Evolutionary conservation across 2,113 vertebrate genomes (phyloP), one percentile per base, ranked within the genome.

Genomic region (Meleagris gallopavo): DNA sequence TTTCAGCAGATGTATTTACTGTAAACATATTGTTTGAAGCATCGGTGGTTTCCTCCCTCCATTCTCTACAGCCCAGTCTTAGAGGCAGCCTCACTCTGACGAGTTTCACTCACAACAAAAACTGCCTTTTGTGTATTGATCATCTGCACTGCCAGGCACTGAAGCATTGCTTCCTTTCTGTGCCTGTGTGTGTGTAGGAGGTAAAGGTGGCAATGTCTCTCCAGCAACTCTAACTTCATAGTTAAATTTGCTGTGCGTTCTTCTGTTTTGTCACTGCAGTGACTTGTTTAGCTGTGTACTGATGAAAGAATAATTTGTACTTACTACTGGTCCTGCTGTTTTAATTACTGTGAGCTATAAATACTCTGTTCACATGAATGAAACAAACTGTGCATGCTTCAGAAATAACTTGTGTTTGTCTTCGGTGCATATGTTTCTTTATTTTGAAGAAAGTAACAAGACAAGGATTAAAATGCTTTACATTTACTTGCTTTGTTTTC

Each of bases 291-390:
- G 92, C 92, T 83, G 83, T 93, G 83, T 93, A 62, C 77, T 94
- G 94, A 92, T 95, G 95, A 94, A 96, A 94, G 94, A 94, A 95
- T 97, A 97, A 97, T 96, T 96, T 96, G 93, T 93, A 96, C 96
- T 95, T 96, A 90, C 95, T 96, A 93, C 93, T 96, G 94, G 85
- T 95, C 96, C 92, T 89, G 93, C 92, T 96, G 96, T 94, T 96
- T 97, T 96, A 96, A 97, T 97, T 96, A 89, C 90, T 79, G 83
- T 58, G 93, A 92, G 89, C 94, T 97, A 97, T 97, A 96, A 96
- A 96, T 97, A 96, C 72, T 89, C 78, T 65, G 34, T 96, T 96
- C 91, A 91, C 72, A 94, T 96, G 95, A 97, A 96, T 96, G 96
- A 96, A 94, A 92, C 95, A 93, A 92, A 89, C 91, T 93, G 91